phyloP scores from a whole-genome alignment of 2,888 invertebrate genomes.

The Polydrusus pterygomalis region DNA sequence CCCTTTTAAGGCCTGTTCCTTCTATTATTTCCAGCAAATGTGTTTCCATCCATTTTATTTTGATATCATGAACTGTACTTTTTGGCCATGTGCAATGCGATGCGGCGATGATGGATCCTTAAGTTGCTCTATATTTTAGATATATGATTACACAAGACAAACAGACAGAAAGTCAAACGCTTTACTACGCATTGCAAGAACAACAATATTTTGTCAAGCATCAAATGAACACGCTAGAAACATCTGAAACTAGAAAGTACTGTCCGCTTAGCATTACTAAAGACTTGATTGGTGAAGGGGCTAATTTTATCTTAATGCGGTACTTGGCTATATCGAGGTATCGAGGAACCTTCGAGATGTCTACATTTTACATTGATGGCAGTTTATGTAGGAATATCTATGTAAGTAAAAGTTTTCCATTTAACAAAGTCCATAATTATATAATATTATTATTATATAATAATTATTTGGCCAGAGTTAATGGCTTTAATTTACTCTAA shows the following conservation, averaged over 20 bases:
- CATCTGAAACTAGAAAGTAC: slow-evolving; percentile 71
- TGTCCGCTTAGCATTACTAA: slow-evolving; percentile 73
- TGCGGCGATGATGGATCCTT: no score
- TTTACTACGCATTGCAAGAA: slow-evolving; percentile 75
- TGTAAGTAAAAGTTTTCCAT: slow-evolving; percentile 70
- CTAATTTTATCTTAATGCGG: slow-evolving; percentile 77
- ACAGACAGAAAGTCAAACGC: slow-evolving; percentile 70
- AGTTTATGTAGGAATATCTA: slow-evolving; percentile 77
- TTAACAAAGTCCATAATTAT: no score
- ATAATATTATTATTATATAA: no score
- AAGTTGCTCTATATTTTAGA: slow-evolving; percentile 20
- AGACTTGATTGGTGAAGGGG: slow-evolving; percentile 78
- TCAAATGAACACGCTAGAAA: slow-evolving; percentile 70
- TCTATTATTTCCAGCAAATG: no score
- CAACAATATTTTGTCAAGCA: slow-evolving; percentile 75
- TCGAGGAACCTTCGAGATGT: slow-evolving; percentile 75
- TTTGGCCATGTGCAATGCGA: no score
- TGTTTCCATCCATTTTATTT: no score
- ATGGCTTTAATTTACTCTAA: no score
- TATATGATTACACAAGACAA: slow-evolving; percentile 31
- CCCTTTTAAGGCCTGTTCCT: no score
- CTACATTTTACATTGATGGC: slow-evolving; percentile 77
- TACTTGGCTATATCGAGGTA: slow-evolving; percentile 76
- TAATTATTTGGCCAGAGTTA: no score
- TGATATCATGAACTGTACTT: no score